Base-by-base conservation (phyloP, 2,888 invertebrate species). In the Lissocephala sabroskyi region DNA sequence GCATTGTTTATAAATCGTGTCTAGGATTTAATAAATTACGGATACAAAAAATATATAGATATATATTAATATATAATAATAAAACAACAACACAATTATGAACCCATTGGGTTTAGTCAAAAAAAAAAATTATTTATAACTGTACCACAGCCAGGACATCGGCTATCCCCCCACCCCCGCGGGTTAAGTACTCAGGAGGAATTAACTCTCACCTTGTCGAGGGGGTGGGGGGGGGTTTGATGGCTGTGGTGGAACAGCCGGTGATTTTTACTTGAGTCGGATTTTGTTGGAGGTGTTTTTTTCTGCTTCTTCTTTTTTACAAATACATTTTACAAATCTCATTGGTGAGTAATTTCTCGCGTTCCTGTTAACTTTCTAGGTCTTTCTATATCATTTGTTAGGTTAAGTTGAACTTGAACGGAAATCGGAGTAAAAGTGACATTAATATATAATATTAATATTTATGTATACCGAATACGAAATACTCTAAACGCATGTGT, bases 61-160 rank as follows among this genome's bases (percentile, higher is more conserved):
- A 3, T 23, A 23, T 23, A 23, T 23, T 5, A 23, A 23, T 5
- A 67, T 5, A 10, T 13, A 48, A 47, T 48, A 39, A 57, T 42
- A 60, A 43, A 49, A 57, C 55, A 74, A 68, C 56, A 68, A 41
- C 43, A 75, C 66, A 73, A 65, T 67, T 73, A 80, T 82, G 82
- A 84, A 84, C 84, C 84, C 84, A 84, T 84, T 84, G 84, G 84
- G 83, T 82, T 84, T 84, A 83, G 79, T 74, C 74, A 78, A 79
- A 73, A 79, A 64, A 70, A 49, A 43, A 54, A 57, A 63, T 45
- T 37, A 7, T 41, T 18, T 36, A 23, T 5, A 23, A 23, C 7
- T 23, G 7, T 5, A 49, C 44, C 23, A 37, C n/a, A 43, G 37
- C 30, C 40, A 32, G 45, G 33, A 55, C 45, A 52, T 23, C 7